Evolutionary conservation across 2,113 vertebrate species (phyloP).

Genomic region (Fulica atra): DNA sequence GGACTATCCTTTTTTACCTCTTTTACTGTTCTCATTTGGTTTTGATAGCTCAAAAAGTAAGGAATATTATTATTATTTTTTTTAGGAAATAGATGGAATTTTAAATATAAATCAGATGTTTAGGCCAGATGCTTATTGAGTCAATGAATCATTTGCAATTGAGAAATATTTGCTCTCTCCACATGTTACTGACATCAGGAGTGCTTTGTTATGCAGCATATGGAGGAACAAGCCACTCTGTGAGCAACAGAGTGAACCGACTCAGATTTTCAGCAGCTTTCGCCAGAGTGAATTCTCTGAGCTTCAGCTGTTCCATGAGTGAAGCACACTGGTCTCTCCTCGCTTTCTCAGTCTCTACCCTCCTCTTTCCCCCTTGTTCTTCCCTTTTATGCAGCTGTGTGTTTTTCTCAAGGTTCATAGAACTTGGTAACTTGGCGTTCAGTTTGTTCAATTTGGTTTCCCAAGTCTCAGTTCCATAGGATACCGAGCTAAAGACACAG

Average conservation of each 20-base stretch:
- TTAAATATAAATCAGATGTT: conserved; percentile 38
- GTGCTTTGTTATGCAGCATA: not conserved
- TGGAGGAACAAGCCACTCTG: not conserved
- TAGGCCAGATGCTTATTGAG: conserved; percentile 31
- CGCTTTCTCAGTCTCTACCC: not conserved
- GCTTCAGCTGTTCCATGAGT: not conserved
- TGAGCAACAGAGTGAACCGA: not conserved
- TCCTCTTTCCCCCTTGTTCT: not conserved
- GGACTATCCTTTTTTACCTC: not conserved
- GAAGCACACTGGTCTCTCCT: not conserved
- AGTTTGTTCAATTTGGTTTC: not conserved
- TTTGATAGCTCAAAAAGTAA: conserved; percentile 11
- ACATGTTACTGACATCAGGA: conserved; percentile 29
- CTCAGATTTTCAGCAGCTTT: conserved; percentile 21
- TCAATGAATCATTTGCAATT: conserved; percentile 37
- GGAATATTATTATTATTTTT: not conserved
- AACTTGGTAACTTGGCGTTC: not conserved
- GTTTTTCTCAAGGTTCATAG: not conserved
- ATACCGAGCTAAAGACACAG: not conserved
- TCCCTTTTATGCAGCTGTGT: not conserved
- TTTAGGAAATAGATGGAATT: conserved; percentile 28
- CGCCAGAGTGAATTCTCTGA: not conserved
- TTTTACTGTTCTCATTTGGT: not conserved
- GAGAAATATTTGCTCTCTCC: conserved; percentile 46
- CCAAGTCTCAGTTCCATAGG: not conserved